phyloP scores from a whole-genome alignment of 1,140 invertebrate genomes.

The Leptinotarsa defecta region DNA sequence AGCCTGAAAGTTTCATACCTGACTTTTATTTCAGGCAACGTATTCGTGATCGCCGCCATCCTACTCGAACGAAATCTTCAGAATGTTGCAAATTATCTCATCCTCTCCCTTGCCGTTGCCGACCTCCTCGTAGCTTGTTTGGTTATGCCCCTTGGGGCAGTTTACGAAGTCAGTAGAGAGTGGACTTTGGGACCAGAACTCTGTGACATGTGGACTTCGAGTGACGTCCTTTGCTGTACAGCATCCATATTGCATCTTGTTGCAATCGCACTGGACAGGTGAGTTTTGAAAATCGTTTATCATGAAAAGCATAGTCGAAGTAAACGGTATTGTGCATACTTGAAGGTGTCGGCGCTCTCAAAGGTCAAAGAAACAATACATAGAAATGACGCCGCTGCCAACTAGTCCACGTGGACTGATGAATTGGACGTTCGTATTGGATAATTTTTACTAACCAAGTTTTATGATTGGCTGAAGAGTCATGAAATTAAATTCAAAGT shows the following conservation, averaged over 20 bases:
- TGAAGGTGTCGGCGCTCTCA: no score
- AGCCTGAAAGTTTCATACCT: no score
- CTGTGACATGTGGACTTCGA: constrained; percentile 88
- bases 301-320: no score
- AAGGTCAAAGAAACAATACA: no score
- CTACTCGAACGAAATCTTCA: constrained; percentile 85
- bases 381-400: no score
- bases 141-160: constrained; percentile 82
- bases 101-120: constrained; percentile 83
- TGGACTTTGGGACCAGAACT: constrained; percentile 70
- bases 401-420: no score
- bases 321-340: no score
- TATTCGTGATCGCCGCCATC: constrained; percentile 94
- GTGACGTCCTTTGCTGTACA: constrained; percentile 91
- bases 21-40: constrained; percentile 72
- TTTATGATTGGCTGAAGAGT: no score
- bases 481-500: no score
- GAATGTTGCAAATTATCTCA: constrained; percentile 85
- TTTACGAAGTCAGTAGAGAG: constrained; percentile 61
- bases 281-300: not conserved
- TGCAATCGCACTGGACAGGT: constrained; percentile 76
- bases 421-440: no score
- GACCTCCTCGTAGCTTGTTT: constrained; percentile 84
- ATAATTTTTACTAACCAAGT: no score
- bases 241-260: constrained; percentile 93